Base-by-base conservation (phyloP, 1,140 invertebrate genomes). In the Cyclargus thomasi region DNA sequence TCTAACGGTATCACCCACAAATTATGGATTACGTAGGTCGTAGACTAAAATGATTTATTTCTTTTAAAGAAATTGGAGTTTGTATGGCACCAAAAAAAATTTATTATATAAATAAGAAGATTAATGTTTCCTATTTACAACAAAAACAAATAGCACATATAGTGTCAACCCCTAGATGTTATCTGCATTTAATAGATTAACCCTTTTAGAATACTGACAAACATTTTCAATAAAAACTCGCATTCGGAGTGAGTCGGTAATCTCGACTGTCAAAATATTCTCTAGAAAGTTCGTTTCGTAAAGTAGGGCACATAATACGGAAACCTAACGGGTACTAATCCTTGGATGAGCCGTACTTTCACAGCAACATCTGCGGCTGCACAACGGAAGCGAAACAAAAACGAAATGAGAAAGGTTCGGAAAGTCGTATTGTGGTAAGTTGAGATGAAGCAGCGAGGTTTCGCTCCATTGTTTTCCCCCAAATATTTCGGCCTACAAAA, bases 341-440 rank as follows among this genome's bases (percentile, higher is more conserved):
- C 80, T 72, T 72, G 78, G 81, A 83, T 85, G 81, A 83, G 80
- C 80, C 78, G 75, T 68, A 75, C 73, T 83, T 78, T 78, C 74
- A 76, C 70, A 70, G 74, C 63, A 80, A 81, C 81, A 85, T 83
- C 82, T 86, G 84, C 71, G 80, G 65, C 65, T 70, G 77, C 74
- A 74, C 78, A 74, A 74, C 78, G 70, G 72, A 76, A 67, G 70
- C 78, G 78, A 83, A 83, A 85, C 84, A 86, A 86, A 86, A 86
- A 83, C 84, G 75, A 74, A 81, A 85, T 86, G 82, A 85, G 80
- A 86, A 83, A 86, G 84, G 83, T 86, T 84, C 74, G 77, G 81
- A 77, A 80, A 81, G 74, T 79, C 79, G 78, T 74, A 83, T 82
- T 86, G 83, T 83, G 70, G 75, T 74, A 80, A 82, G 75, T 86